Conservation (phyloP, 2,888 invertebrate species). For the Pristionchus maxplancki region DNA sequence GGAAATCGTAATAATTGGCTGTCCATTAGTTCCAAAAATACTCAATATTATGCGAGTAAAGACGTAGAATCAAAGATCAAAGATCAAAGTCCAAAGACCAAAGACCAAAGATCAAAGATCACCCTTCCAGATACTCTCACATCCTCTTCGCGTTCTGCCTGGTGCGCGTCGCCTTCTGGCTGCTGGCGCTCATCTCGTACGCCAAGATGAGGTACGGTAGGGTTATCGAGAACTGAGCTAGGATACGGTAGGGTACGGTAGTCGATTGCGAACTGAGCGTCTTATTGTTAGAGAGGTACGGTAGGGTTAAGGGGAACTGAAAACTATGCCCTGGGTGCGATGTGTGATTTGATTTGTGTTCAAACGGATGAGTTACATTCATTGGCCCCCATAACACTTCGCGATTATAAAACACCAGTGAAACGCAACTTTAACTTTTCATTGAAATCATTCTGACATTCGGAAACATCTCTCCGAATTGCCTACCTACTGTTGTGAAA, state of each 20-base stretch:
- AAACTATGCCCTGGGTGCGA: no score
- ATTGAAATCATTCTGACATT: background rate
- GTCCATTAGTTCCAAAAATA: no score
- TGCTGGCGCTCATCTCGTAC: conserved; percentile 14
- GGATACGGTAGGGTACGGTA: conserved; percentile 53
- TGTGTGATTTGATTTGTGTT: no score
- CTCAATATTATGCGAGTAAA: no score
- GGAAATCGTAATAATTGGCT: background rate
- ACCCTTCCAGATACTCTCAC: conserved; percentile 56
- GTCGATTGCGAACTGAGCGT: conserved; percentile 57
- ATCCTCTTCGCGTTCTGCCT: conserved; percentile 59
- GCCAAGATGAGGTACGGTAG: conserved; percentile 42
- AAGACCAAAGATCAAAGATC: conserved; percentile 13
- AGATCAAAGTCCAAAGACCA: background rate
- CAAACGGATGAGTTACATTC: no score
- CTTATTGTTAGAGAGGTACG: conserved; percentile 45
- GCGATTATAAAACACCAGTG: no score
- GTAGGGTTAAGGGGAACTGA: no score
- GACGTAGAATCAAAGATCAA: no score
- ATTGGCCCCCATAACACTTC: no score
- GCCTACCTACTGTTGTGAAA: no score
- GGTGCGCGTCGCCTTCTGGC: conserved; percentile 56
- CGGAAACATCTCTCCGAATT: no score
- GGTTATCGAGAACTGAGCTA: background rate
- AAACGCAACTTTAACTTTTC: no score